Evolutionary conservation across 2,888 invertebrate genomes (phyloP).

Genomic region (Drosophila kokeensis): DNA sequence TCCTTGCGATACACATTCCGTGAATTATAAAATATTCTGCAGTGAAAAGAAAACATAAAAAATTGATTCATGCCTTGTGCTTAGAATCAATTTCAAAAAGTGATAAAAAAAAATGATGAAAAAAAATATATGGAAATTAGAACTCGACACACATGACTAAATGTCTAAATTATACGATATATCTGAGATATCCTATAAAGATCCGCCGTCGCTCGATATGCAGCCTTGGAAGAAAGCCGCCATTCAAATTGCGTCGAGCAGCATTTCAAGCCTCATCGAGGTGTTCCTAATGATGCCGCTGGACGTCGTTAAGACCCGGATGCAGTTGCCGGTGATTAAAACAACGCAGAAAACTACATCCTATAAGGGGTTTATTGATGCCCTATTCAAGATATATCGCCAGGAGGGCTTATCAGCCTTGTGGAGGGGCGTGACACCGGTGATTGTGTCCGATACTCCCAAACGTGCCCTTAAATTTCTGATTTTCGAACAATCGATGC

Average conservation of each 20-base stretch:
- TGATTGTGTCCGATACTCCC: conserved; percentile 47
- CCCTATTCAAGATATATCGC: conserved; percentile 40
- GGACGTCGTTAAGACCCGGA: conserved; percentile 60
- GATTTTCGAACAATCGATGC: conserved; percentile 29
- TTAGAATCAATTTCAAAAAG: neutral
- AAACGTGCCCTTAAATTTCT: conserved; percentile 52
- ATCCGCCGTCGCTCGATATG: neutral
- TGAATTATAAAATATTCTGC: neutral
- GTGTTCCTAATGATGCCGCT: conserved; percentile 37
- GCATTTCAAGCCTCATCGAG: conserved; percentile 48
- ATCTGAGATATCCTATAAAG: neutral
- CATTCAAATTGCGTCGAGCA: conserved; percentile 27
- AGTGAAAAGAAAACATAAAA: neutral
- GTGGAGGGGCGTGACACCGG: conserved; percentile 52
- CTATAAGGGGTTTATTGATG: conserved; percentile 40
- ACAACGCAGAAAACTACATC: rapidly evolving
- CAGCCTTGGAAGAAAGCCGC: neutral
- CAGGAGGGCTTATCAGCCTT: conserved; percentile 40
- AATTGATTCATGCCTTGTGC: neutral
- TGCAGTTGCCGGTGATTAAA: conserved; percentile 49
- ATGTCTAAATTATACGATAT: conserved; percentile 7
- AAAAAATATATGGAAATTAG: neutral
- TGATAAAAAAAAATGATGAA: neutral
- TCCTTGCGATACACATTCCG: neutral
- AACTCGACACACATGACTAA: conserved; percentile 11